These are phyloP conservation scores for Potamilus streckersoni DNA, from an alignment of 1,140 invertebrate species.

Conservation along the genomic window DNA sequence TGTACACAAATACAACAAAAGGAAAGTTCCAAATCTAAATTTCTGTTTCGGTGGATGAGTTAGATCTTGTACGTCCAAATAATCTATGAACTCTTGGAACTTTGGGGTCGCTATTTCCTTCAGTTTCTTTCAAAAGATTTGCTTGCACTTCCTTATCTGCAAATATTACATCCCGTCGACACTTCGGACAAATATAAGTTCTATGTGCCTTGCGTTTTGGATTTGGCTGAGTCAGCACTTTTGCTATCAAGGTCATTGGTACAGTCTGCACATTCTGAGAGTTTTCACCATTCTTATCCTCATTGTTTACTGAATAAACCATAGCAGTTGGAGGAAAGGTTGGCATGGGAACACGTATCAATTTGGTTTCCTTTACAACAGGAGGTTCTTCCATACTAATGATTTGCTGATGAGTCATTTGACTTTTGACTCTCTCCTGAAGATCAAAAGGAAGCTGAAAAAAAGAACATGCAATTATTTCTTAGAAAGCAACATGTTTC, in stretches of 20 bases:
- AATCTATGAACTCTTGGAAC: background rate
- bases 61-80: too few relatives aligned
- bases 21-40: too few relatives aligned
- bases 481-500: background rate
- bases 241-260: conserved; percentile 92
- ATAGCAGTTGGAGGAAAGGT: conserved; percentile 90
- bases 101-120: conserved; percentile 4
- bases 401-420: conserved; percentile 67
- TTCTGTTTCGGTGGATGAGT: too few relatives aligned
- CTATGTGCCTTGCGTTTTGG: conserved; percentile 41
- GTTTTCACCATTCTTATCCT: conserved; percentile 36
- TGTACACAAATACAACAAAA: too few relatives aligned
- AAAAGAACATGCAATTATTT: conserved; percentile 17
- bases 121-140: conserved; percentile 14
- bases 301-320: conserved; percentile 82
- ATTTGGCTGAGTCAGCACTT: conserved; percentile 84
- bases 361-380: conserved; percentile 70
- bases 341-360: conserved; percentile 83
- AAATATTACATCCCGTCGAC: conserved; percentile 50
- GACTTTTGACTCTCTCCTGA: conserved; percentile 82
- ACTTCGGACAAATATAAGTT: conserved; percentile 60
- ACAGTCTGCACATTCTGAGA: conserved; percentile 70
- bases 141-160: conserved; percentile 56
- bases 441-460: conserved; percentile 88
- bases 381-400: conserved; percentile 50